A percentile compares a stretch with the other conserved stretches of the same genome.
These are phyloP conservation scores for Drosophila pallidifrons DNA, from an alignment of 1,140 invertebrate species.

Conservation along the genomic window DNA sequence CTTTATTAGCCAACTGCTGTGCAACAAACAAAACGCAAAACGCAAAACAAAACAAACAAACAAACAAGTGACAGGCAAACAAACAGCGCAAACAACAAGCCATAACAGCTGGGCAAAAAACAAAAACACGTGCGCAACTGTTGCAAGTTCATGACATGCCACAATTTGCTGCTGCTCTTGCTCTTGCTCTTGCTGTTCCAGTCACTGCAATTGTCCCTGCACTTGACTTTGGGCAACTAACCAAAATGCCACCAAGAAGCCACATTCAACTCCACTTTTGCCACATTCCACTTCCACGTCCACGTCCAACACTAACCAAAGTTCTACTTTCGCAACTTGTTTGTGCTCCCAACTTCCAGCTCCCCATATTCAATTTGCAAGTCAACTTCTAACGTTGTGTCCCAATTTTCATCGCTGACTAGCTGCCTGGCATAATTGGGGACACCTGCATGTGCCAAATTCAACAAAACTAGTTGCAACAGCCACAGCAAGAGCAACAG, in stretches of 20 bases:
- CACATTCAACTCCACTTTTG: slow-evolving; percentile 35
- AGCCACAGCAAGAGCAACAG: background rate
- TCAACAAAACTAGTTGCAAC: slow-evolving; percentile 67
- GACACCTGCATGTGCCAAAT: slow-evolving; percentile 81
- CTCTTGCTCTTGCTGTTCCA: slow-evolving; percentile 7
- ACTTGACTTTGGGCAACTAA: slow-evolving; percentile 32
- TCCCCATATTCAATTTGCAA: slow-evolving; percentile 70
- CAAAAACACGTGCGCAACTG: slow-evolving; percentile 55
- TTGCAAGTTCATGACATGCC: slow-evolving; percentile 64
- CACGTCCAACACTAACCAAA: slow-evolving; percentile 44
- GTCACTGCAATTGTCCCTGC: slow-evolving; percentile 8
- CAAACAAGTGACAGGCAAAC: slow-evolving; percentile 47
- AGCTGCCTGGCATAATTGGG: slow-evolving; percentile 69
- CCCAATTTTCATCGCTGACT: slow-evolving; percentile 60
- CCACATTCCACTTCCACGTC: slow-evolving; percentile 41
- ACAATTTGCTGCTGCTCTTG: slow-evolving; percentile 4
- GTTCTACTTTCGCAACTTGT: slow-evolving; percentile 78
- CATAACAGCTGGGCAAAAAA: background rate
- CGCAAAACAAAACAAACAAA: slow-evolving; percentile 37
- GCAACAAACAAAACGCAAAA: slow-evolving; percentile 23
- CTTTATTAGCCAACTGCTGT: slow-evolving; percentile 48
- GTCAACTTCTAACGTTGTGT: slow-evolving; percentile 68
- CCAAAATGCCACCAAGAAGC: slow-evolving; percentile 5
- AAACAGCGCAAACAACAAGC: slow-evolving; percentile 44
- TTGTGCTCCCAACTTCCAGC: slow-evolving; percentile 25